Conservation (phyloP, 2,888 invertebrate genomes). For the Apantesis nais region DNA sequence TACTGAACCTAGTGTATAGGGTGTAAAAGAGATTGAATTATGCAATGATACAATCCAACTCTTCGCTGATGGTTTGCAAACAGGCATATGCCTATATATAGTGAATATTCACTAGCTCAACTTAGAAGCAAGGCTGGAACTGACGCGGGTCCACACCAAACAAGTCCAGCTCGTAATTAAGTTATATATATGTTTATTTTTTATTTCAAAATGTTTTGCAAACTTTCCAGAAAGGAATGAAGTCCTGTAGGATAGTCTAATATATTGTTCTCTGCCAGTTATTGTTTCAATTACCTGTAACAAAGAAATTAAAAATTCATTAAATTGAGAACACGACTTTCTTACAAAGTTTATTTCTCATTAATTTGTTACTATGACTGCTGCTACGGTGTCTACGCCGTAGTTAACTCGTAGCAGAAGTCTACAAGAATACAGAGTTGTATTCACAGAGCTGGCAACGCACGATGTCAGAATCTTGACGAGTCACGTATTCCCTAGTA, state of each 20-base stretch:
- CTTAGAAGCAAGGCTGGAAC: background rate
- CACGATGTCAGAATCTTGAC: background rate
- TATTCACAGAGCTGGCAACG: background rate
- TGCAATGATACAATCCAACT: background rate
- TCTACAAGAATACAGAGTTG: background rate
- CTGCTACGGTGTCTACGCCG: background rate
- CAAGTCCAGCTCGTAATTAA: constrained; percentile 6
- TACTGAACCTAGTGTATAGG: too few relatives aligned
- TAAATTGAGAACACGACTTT: background rate
- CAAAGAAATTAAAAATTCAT: background rate
- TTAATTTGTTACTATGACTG: background rate
- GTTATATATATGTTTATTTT: too few relatives aligned
- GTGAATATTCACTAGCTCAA: background rate
- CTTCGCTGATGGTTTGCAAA: background rate
- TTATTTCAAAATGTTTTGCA: background rate
- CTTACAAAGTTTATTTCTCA: background rate
- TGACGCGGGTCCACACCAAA: background rate
- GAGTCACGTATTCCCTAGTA: background rate
- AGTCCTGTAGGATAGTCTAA: too few relatives aligned
- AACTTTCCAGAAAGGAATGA: background rate
- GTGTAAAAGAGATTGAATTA: background rate
- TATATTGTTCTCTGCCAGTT: background rate
- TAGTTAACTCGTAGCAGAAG: background rate
- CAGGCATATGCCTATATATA: too few relatives aligned
- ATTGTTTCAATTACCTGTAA: constrained; percentile 4